phyloP scores from a whole-genome alignment of 2,113 vertebrate genomes.

The Ammodytes dubius region DNA sequence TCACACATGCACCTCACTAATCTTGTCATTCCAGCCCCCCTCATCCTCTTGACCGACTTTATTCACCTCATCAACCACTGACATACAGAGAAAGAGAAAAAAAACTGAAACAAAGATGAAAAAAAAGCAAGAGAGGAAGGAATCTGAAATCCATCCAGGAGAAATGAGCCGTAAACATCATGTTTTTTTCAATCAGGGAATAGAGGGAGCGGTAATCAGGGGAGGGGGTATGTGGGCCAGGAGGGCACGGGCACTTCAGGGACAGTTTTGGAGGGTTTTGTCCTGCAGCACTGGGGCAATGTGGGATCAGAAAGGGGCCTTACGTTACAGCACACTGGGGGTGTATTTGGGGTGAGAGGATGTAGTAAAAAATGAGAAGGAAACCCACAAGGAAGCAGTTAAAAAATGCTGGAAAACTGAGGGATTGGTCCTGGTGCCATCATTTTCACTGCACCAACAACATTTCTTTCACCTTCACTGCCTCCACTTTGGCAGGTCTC shows the following conservation, averaged over 20 bases:
- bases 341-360: slow-evolving; percentile 7
- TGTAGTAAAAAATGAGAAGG: slow-evolving; percentile 10
- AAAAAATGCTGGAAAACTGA: slow-evolving; percentile 36
- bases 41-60: slow-evolving; percentile 39
- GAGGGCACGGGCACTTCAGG: slow-evolving; percentile 41
- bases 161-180: slow-evolving; percentile 79
- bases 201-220: slow-evolving; percentile 42
- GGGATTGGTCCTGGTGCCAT: slow-evolving; percentile 11
- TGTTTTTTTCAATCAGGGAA: slow-evolving; percentile 67
- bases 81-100: slow-evolving; percentile 22
- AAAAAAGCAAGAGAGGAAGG: slow-evolving; percentile 22
- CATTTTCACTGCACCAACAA: slow-evolving; percentile 11
- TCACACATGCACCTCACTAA: slow-evolving; percentile 55
- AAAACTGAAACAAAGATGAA: slow-evolving; percentile 39
- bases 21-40: slow-evolving; percentile 49
- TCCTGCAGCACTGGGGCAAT: slow-evolving; percentile 31
- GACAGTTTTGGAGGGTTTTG: slow-evolving; percentile 49
- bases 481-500: slow-evolving; percentile 23
- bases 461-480: slow-evolving; percentile 22
- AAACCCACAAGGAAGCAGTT: slow-evolving; percentile 48
- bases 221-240: slow-evolving; percentile 17
- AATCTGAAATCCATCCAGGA: slow-evolving; percentile 75
- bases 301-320: slow-evolving; percentile 28
- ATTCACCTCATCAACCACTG: slow-evolving; percentile 66
- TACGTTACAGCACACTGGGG: slow-evolving; percentile 20